Base-by-base conservation (phyloP, 35 echinoderm and acorn worm genomes). In the Ophioderma brevispina region DNA sequence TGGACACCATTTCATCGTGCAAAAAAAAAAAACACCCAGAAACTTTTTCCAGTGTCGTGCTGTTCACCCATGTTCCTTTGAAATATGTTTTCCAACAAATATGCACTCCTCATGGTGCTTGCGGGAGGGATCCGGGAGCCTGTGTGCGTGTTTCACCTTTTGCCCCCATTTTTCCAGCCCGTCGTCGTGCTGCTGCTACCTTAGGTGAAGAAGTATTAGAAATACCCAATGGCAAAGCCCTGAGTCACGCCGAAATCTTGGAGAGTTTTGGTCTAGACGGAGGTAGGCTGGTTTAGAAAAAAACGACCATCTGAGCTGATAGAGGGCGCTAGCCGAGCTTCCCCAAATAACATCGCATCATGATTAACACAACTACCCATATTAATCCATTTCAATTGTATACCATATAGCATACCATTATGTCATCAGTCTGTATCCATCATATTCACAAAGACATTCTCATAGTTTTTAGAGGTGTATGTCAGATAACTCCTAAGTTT, bases 181-280 rank as follows among this genome's bases (percentile, higher is more conserved):
- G 93, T 64, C 88, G 93, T 13, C 82, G 93, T 81, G 88, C 83
- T n/a, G 93, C 93, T 50, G 82, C 93, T 34, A 79, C 85, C 78
- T 49, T 55, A 81, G 41, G 59, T 84, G 85, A 87, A 63, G 87
- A 42, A 84, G 91, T 64, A 76, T 95, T 36, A 81, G 89, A 70
- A 85, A 59, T 32, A 70, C 55, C 84, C 38, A 90, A 90, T 85
- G 83, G 83, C 25, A 85, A 31, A 21, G 46, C 83, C 32, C 28
- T 85, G 21, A 15, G 10, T 70, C 33, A 55, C 13, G 50, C 33
- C 36, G 63, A 52, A 85, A 85, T 85, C 63, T 35, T 64, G 50
- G 83, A 85, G 52, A 85, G 36, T 36, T 85, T 85, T 85, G 83
- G 63, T 64, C 83, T 85, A 1, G 55, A 85, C 13, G 33, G 31